phyloP scores from a whole-genome alignment of 2,888 invertebrate genomes.

The Drosophila fungiperda region DNA sequence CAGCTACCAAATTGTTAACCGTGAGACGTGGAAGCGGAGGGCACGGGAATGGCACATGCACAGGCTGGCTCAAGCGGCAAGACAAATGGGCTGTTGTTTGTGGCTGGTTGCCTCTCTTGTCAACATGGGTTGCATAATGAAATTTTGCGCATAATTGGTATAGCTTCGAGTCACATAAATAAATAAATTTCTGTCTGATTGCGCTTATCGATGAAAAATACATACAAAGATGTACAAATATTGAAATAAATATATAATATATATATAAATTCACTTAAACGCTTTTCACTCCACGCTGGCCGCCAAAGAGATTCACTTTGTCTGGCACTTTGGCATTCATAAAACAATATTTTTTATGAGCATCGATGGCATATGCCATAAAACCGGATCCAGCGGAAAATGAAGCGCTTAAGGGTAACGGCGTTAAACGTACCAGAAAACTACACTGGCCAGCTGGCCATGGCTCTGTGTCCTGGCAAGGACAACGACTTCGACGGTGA shows the following conservation, averaged over 20 bases:
- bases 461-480: constrained; percentile 4
- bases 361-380: constrained; percentile 67
- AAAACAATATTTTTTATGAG: constrained; percentile 70
- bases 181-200: constrained; percentile 54
- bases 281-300: neutral
- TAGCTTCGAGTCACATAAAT: constrained; percentile 26
- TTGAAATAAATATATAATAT: constrained; percentile 23
- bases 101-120: neutral
- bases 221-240: neutral
- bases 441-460: constrained; percentile 49
- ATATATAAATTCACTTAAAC: constrained; percentile 28
- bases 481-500: constrained; percentile 16
- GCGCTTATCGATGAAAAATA: constrained; percentile 54
- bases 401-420: constrained; percentile 66
- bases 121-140: constrained; percentile 40
- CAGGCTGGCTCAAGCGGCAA: constrained; percentile 2
- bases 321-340: constrained; percentile 47
- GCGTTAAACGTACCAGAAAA: constrained; percentile 72
- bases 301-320: constrained; percentile 5
- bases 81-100: constrained; percentile 25
- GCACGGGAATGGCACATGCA: neutral
- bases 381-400: constrained; percentile 70
- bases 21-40: neutral
- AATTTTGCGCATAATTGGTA: constrained; percentile 42
- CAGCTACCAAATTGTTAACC: constrained; percentile 39